Evolutionary conservation across 2,888 invertebrate genomes (phyloP).

Genomic region (Drosophila quinaria): DNA sequence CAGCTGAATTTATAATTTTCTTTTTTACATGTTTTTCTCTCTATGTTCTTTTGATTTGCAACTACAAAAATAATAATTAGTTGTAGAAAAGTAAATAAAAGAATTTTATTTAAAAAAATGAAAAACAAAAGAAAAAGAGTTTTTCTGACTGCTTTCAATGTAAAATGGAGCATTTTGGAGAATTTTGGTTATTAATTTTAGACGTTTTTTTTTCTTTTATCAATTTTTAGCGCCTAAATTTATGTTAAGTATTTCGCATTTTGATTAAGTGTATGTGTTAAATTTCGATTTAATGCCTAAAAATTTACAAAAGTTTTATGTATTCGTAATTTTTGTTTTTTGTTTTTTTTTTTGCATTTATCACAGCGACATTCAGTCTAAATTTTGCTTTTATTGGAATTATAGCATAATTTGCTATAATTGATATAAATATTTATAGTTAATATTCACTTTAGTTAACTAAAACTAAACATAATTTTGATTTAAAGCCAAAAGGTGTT

Average conservation of each 20-base stretch:
- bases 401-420: constrained; percentile 82
- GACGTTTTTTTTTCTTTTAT: constrained; percentile 41
- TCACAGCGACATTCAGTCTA: constrained; percentile 85
- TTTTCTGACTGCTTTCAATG: constrained; percentile 18
- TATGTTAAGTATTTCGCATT: constrained; percentile 52
- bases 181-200: constrained; percentile 48
- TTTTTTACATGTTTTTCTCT: constrained; percentile 39
- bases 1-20: constrained; percentile 64
- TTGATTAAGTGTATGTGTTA: constrained; percentile 23
- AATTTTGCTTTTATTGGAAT: constrained; percentile 85
- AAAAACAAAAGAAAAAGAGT: constrained; percentile 17
- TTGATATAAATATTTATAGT: constrained; percentile 70
- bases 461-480: constrained; percentile 79
- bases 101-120: constrained; percentile 2
- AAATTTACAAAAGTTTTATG: constrained; percentile 84
- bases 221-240: constrained; percentile 79
- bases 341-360: constrained; percentile 77
- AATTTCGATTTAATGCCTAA: constrained; percentile 69
- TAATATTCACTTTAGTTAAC: constrained; percentile 61
- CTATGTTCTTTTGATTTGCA: constrained; percentile 72
- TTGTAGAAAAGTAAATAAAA: constrained; percentile 11
- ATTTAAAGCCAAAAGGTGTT: constrained; percentile 79
- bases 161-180: constrained; percentile 59
- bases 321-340: constrained; percentile 41
- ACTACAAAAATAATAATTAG: constrained; percentile 52